Conservation (phyloP, 1,140 invertebrate genomes). For the Theocolax elegans region DNA sequence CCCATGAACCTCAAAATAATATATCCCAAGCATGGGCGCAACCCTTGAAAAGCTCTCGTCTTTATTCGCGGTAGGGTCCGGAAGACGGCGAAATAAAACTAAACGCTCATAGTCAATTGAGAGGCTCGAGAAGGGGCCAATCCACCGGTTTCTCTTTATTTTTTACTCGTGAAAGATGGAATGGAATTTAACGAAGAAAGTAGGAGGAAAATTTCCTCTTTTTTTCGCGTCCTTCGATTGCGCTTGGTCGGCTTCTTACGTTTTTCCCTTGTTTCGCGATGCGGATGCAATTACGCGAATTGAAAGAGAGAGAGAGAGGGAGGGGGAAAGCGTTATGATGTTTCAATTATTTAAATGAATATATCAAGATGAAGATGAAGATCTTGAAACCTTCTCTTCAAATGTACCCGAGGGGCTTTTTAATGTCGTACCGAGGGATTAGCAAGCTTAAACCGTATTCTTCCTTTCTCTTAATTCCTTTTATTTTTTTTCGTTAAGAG, state of each 20-base stretch:
- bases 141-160: too few relatives aligned
- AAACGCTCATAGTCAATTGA: constrained; percentile 61
- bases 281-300: constrained; percentile 32
- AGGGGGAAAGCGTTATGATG: constrained; percentile 32
- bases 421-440: constrained; percentile 7
- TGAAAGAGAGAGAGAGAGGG: too few relatives aligned
- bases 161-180: too few relatives aligned
- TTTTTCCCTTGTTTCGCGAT: constrained; percentile 1
- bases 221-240: not conserved
- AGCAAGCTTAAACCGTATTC: constrained; percentile 17
- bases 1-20: constrained; percentile 25
- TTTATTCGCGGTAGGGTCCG: not conserved
- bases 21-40: constrained; percentile 21
- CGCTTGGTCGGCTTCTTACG: constrained; percentile 3
- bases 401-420: not conserved
- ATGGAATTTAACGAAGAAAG: constrained; percentile 31
- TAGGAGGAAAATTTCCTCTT: constrained; percentile 19
- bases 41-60: too few relatives aligned
- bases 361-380: not conserved
- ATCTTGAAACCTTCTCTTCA: not conserved
- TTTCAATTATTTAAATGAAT: constrained; percentile 41
- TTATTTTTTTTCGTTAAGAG: not conserved
- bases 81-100: constrained; percentile 51
- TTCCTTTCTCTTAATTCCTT: too few relatives aligned
- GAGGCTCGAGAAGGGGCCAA: constrained; percentile 38